These are phyloP conservation scores for Leptoteleia sp. DNA, from an alignment of 1,140 invertebrate species.

Conservation along the genomic window DNA sequence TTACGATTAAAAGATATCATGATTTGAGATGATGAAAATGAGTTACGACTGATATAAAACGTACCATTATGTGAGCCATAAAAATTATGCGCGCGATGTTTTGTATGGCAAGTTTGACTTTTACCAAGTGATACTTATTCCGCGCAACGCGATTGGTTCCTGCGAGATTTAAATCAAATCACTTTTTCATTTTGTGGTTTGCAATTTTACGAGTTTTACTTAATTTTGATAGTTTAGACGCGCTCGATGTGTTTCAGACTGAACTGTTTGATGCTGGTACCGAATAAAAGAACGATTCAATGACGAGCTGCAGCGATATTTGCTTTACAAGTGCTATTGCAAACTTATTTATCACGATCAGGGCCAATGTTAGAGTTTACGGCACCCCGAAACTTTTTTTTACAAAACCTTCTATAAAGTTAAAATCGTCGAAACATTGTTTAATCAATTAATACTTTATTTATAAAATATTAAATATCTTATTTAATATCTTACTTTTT, in stretches of 20 bases:
- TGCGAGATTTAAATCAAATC: conserved; percentile 20
- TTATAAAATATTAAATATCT: too few species aligned
- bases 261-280: not conserved
- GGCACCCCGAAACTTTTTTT: too few species aligned
- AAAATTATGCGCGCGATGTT: conserved; percentile 27
- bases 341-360: conserved; percentile 44
- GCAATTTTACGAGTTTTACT: conserved; percentile 13
- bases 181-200: conserved; percentile 3
- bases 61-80: conserved; percentile 36
- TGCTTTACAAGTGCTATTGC: conserved; percentile 6
- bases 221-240: conserved; percentile 1
- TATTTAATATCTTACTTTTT: too few species aligned
- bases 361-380: too few species aligned
- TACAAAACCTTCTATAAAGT: too few species aligned
- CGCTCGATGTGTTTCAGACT: conserved; percentile 1
- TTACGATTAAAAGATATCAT: conserved; percentile 54
- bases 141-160: not conserved
- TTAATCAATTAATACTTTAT: too few species aligned
- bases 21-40: conserved; percentile 42
- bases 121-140: conserved; percentile 23
- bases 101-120: conserved; percentile 7
- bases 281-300: conserved; percentile 20
- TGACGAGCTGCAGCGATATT: conserved; percentile 18
- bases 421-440: too few species aligned
- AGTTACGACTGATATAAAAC: conserved; percentile 51